Percentiles rank a stretch among this genome's conserved stretches.
Conservation (phyloP, 2,797 vertebrate species). For the Eospalax fontanierii region DNA sequence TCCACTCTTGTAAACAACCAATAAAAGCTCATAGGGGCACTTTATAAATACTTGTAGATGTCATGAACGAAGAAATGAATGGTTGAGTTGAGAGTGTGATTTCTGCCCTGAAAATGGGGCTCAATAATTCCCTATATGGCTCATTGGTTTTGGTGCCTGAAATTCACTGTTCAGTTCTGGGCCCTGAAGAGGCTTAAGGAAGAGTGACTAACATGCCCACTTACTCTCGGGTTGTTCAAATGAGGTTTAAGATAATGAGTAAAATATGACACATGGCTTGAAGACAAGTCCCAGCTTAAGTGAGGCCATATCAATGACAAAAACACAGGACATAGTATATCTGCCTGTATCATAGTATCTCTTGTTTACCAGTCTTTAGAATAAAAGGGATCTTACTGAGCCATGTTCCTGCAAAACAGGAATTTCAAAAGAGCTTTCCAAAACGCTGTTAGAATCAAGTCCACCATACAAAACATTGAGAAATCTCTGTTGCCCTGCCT, state of each 20-base stretch:
- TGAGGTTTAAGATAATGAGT: not conserved
- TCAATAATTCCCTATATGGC: not conserved
- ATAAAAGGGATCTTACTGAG: slow-evolving; percentile 16
- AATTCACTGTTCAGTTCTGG: not conserved
- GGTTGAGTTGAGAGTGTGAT: not conserved
- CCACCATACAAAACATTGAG: not conserved
- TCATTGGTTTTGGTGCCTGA: not conserved
- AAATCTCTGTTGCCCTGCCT: not conserved
- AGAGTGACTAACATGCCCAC: not conserved
- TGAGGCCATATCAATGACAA: not conserved
- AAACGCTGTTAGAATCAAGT: not conserved
- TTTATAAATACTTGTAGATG: not conserved
- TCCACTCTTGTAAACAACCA: not conserved
- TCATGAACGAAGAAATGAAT: not conserved
- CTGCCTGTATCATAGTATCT: not conserved
- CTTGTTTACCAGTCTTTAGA: not conserved
- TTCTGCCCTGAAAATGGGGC: not conserved
- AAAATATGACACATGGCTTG: slow-evolving; percentile 3
- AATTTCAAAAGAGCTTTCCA: slow-evolving; percentile 7
- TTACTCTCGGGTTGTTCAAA: not conserved
- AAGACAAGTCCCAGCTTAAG: not conserved
- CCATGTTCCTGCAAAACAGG: not conserved
- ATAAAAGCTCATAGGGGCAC: not conserved
- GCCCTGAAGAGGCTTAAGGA: not conserved
- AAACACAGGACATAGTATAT: not conserved